phyloP scores from a whole-genome alignment of 2,888 invertebrate genomes.

The Tetranychus truncatus region DNA sequence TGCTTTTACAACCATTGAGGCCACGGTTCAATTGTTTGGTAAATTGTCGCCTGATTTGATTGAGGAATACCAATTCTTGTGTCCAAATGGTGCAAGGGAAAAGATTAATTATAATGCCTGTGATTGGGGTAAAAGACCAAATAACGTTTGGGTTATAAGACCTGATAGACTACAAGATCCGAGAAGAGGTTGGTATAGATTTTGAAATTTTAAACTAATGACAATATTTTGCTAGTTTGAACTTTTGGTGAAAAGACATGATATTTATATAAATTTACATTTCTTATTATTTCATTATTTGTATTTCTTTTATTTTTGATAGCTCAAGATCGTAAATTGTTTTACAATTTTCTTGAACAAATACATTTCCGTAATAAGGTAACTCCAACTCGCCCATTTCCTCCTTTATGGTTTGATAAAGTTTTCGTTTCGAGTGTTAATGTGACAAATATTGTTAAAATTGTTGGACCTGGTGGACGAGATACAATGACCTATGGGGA shows the following conservation, averaged over 20 bases:
- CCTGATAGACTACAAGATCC: background rate
- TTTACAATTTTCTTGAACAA: slow-evolving; percentile 7
- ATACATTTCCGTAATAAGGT: slow-evolving; percentile 3
- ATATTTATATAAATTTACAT: background rate
- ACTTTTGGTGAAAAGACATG: too few relatives aligned
- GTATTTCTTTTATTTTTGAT: background rate
- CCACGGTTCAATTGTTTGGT: slow-evolving; percentile 51
- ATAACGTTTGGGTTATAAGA: slow-evolving; percentile 54
- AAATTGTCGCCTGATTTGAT: slow-evolving; percentile 19
- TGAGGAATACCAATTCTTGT: slow-evolving; percentile 46
- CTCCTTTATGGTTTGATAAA: slow-evolving; percentile 11
- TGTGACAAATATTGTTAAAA: slow-evolving; percentile 14
- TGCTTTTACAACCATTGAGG: slow-evolving; percentile 62
- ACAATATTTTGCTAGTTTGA: background rate
- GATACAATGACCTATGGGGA: slow-evolving; percentile 9
- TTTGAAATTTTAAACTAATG: background rate
- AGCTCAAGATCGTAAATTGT: slow-evolving; percentile 8
- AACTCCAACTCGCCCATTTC: background rate
- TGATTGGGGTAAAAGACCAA: slow-evolving; percentile 67
- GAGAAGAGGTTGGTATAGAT: background rate
- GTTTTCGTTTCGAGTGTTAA: slow-evolving; percentile 10
- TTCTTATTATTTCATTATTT: background rate
- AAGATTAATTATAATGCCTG: slow-evolving; percentile 46
- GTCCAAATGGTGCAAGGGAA: slow-evolving; percentile 54
- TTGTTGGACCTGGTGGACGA: background rate